Percentiles rank a stretch among this genome's conserved stretches.
Conservation (phyloP, 2,113 vertebrate species). For the Propithecus coquereli region DNA sequence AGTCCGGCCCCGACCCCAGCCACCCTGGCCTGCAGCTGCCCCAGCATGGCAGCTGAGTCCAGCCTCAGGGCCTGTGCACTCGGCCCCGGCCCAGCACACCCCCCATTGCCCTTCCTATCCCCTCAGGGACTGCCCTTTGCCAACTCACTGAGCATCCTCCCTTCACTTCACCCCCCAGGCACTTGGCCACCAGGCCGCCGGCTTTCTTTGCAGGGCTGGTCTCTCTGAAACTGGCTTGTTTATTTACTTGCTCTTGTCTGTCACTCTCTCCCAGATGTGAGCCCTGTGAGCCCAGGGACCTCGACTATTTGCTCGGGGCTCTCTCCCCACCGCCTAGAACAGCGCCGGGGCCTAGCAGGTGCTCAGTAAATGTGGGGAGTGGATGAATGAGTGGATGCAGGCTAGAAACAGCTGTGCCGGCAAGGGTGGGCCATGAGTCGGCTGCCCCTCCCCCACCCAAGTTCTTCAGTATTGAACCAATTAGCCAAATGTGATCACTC, state of each 20-base stretch:
- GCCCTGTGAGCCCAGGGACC: background rate
- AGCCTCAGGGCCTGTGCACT: background rate
- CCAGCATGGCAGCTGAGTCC: fast-evolving
- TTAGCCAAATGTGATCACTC: background rate
- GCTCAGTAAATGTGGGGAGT: background rate
- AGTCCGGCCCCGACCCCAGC: background rate
- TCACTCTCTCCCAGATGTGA: background rate
- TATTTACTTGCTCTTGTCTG: background rate
- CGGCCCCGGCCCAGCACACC: background rate
- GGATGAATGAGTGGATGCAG: background rate
- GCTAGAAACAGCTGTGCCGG: background rate
- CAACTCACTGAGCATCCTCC: background rate
- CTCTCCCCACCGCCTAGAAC: background rate
- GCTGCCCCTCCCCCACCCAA: background rate
- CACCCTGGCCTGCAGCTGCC: fast-evolving
- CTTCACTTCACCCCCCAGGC: fast-evolving
- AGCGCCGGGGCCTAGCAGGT: background rate
- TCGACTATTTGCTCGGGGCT: background rate
- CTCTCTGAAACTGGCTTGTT: background rate
- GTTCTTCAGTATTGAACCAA: fast-evolving
- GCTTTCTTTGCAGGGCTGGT: background rate
- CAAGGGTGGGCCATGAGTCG: background rate
- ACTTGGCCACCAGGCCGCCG: fast-evolving
- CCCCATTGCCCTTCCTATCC: background rate
- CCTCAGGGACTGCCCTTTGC: background rate